A percentile compares a stretch with the other conserved stretches of the same genome.
phyloP scores from a whole-genome alignment of 2,113 vertebrate species.

The Cynoglossus semilaevis region DNA sequence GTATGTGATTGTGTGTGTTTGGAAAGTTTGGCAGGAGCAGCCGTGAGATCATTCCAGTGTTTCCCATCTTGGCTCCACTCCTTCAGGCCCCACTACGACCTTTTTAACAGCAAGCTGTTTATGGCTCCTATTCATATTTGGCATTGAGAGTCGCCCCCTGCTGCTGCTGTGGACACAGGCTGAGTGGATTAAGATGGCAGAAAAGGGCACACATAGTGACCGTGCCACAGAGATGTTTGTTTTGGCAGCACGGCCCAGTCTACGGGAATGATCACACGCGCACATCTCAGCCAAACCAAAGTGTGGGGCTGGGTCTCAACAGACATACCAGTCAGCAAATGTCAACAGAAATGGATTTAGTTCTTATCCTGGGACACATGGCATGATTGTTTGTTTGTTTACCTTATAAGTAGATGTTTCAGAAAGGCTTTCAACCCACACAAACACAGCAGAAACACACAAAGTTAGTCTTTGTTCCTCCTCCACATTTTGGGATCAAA shows the following conservation, averaged over 20 bases:
- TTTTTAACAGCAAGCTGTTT: conserved; percentile 10
- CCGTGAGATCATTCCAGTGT: conserved; percentile 53
- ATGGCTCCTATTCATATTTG: conserved; percentile 2
- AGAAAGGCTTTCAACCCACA: conserved; percentile 14
- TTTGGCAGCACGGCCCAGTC: conserved; percentile 26
- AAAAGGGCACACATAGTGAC: conserved; percentile 24
- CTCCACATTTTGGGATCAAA: conserved; percentile 15
- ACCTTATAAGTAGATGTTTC: conserved; percentile 18
- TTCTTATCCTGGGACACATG: conserved; percentile 29
- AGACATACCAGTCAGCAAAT: conserved; percentile 28
- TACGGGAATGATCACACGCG: conserved; percentile 33
- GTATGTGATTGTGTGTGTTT: conserved; percentile 3
- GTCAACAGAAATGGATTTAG: conserved; percentile 20
- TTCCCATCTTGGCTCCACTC: conserved; percentile 42
- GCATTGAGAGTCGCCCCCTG: neutral
- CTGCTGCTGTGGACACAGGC: neutral
- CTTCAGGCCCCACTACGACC: conserved; percentile 2
- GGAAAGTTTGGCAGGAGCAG: conserved; percentile 23
- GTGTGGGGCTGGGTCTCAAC: conserved; percentile 3
- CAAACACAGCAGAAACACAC: conserved; percentile 15
- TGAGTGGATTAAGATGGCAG: conserved; percentile 16
- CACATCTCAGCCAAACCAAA: conserved; percentile 7
- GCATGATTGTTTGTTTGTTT: conserved; percentile 48
- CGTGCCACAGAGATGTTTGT: conserved; percentile 25
- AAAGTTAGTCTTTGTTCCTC: conserved; percentile 20